Percentiles rank a stretch among this genome's conserved stretches.
Conservation (phyloP, 2,888 invertebrate species). For the Sisyra terminalis region DNA sequence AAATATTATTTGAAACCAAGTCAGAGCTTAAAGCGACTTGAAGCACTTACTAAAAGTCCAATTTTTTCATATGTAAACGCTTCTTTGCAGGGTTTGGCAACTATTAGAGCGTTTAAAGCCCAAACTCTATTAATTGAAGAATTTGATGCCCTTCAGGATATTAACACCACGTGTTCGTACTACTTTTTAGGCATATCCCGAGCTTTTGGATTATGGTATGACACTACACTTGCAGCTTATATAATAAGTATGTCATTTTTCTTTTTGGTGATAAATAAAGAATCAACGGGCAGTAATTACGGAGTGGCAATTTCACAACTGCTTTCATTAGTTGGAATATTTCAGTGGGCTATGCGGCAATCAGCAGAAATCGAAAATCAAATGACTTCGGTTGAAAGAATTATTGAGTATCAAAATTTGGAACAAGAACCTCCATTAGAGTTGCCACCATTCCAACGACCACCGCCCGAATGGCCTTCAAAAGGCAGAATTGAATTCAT, state of each 20-base stretch:
- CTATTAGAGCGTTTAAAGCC: conserved; percentile 49
- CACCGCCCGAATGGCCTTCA: conserved; percentile 42
- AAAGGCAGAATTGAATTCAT: conserved; percentile 41
- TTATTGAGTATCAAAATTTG: conserved; percentile 41
- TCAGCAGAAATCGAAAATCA: conserved; percentile 47
- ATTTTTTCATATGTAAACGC: conserved; percentile 56
- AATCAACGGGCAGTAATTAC: conserved; percentile 27
- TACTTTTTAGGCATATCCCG: conserved; percentile 49
- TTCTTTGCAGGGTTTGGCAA: conserved; percentile 45
- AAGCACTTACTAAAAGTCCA: conserved; percentile 56
- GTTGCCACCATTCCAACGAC: conserved; percentile 22
- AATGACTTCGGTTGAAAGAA: conserved; percentile 48
- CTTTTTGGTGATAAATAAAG: conserved; percentile 34
- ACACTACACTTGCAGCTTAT: conserved; percentile 49
- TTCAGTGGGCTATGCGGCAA: conserved; percentile 51
- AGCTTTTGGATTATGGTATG: conserved; percentile 59
- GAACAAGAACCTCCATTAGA: conserved; percentile 26
- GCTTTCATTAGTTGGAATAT: conserved; percentile 29
- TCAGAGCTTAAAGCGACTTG: conserved; percentile 55
- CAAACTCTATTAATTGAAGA: conserved; percentile 37
- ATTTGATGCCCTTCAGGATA: conserved; percentile 38
- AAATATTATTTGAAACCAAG: conserved; percentile 55
- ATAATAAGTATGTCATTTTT: conserved; percentile 46
- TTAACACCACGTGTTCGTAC: conserved; percentile 58
- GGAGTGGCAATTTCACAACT: conserved; percentile 36